Percentiles rank a stretch among this genome's conserved stretches.
Conservation (phyloP, 53 echinoderm and acorn worm species). For the Henricia sp. region DNA sequence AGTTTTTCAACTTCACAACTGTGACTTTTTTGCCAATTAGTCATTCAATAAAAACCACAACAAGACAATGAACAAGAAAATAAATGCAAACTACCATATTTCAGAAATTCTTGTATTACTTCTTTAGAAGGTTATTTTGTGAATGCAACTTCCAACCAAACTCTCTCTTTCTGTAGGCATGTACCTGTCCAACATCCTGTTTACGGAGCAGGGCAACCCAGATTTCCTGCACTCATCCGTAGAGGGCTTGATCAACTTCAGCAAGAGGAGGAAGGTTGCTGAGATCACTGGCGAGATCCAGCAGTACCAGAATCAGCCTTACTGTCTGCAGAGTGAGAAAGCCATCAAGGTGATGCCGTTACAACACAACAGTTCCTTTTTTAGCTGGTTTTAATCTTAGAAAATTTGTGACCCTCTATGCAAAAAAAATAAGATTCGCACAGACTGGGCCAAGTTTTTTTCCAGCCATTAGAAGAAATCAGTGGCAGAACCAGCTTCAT, state of each 20-base stretch:
- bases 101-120: neutral
- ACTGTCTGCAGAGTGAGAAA: conserved; percentile 83
- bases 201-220: conserved; percentile 98
- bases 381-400: too few relatives aligned
- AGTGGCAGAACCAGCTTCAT: too few relatives aligned
- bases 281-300: conserved; percentile 99
- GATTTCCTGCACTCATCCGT: conserved; percentile 83
- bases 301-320: conserved; percentile 99
- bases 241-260: conserved; percentile 94
- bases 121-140: neutral
- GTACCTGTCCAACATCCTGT: conserved; percentile 97
- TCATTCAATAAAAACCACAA: too few relatives aligned
- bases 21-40: too few relatives aligned
- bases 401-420: too few relatives aligned
- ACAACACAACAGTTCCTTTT: too few relatives aligned
- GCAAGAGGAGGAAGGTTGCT: conserved; percentile 96
- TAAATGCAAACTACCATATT: neutral
- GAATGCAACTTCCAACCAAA: neutral
- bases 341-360: conserved; percentile 88
- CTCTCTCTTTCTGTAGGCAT: conserved; percentile 71
- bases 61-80: too few relatives aligned
- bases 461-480: too few relatives aligned
- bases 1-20: too few relatives aligned
- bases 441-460: too few relatives aligned
- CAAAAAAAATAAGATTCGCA: too few relatives aligned